phyloP scores from a whole-genome alignment of 2,888 invertebrate genomes.

The Eumacrocentrus americanus region DNA sequence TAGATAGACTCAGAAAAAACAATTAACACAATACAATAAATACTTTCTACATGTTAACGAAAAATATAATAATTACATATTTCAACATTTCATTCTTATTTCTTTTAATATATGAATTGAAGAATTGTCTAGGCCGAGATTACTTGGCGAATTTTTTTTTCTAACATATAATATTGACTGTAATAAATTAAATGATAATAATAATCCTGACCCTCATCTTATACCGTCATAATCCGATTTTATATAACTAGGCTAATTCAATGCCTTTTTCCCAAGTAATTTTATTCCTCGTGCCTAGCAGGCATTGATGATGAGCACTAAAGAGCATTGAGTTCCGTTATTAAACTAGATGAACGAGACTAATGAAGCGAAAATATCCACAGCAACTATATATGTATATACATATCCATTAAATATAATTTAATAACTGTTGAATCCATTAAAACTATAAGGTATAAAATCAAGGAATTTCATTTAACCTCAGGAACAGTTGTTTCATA shows the following conservation, averaged over 20 bases:
- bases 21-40: no score
- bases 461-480: constrained; percentile 65
- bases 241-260: not conserved
- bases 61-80: no score
- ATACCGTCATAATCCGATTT: not conserved
- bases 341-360: not conserved
- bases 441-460: constrained; percentile 1
- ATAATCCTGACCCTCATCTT: not conserved
- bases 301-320: constrained; percentile 9
- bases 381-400: no score
- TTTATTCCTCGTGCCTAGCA: not conserved
- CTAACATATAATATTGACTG: no score
- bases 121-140: no score
- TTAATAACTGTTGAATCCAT: no score
- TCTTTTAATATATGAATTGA: no score
- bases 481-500: constrained; percentile 86
- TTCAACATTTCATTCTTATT: no score
- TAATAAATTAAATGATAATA: not conserved
- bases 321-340: not conserved
- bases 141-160: no score
- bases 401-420: no score
- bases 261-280: constrained; percentile 1
- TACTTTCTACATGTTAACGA: no score
- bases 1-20: no score
- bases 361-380: constrained; percentile 5